A percentile compares a stretch with the other conserved stretches of the same genome.
Conservation (phyloP, 2,888 invertebrate genomes). For the Eulithis prunata region DNA sequence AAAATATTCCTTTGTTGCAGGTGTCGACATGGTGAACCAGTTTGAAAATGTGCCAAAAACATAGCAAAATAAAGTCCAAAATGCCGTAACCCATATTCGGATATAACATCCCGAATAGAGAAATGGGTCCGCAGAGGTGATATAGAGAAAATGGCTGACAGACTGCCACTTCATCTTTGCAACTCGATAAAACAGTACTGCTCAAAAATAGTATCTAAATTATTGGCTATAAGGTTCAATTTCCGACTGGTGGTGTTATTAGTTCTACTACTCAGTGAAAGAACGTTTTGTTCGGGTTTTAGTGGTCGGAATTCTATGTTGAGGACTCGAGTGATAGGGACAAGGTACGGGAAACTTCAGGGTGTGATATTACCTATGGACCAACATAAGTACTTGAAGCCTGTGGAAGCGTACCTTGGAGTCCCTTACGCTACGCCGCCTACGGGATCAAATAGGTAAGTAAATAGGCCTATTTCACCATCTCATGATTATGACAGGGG, state of each 20-base stretch:
- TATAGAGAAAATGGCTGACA: conserved; percentile 78
- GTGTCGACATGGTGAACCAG: conserved; percentile 47
- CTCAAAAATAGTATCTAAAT: conserved; percentile 43
- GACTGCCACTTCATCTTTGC: conserved; percentile 78
- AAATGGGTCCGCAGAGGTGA: conserved; percentile 79
- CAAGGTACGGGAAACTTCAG: conserved; percentile 93
- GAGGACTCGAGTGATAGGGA: conserved; percentile 91
- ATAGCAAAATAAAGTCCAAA: conserved; percentile 44
- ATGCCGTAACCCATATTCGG: conserved; percentile 52
- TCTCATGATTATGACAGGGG: no score
- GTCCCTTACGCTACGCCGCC: conserved; percentile 95
- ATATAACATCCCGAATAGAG: conserved; percentile 57
- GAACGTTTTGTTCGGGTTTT: conserved; percentile 71
- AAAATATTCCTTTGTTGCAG: conserved; percentile 62
- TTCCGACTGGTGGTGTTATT: conserved; percentile 64
- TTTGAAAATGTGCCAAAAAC: conserved; percentile 45
- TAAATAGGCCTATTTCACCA: no score
- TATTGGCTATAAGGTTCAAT: conserved; percentile 44
- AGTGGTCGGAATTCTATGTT: conserved; percentile 86
- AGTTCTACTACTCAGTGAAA: conserved; percentile 64
- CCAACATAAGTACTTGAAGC: conserved; percentile 89
- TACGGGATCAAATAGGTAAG: conserved; percentile 89
- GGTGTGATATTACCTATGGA: conserved; percentile 92
- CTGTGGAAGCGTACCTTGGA: conserved; percentile 92
- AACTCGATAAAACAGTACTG: conserved; percentile 79